Base-by-base conservation (phyloP, 2,113 vertebrate genomes). In the Chaetops frenatus region DNA sequence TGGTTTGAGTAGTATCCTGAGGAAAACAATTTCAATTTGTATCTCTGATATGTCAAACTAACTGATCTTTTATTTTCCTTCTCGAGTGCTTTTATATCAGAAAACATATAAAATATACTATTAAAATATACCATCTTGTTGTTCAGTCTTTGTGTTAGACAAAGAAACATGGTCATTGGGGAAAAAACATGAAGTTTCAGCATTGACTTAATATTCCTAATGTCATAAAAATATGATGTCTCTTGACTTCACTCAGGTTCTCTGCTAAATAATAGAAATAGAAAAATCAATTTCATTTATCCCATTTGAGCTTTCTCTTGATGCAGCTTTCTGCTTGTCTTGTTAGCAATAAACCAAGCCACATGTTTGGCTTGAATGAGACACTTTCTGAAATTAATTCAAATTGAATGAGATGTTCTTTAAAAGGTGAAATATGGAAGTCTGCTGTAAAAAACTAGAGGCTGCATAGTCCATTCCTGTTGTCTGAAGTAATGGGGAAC, bases 291-390 rank as follows among this genome's bases (percentile, higher is more conserved):
- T 80, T 50, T 31, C 2, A 11, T 47, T 25, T 57, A 1, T 65
- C 9, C 15, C 0, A 0, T 57, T 65, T 29, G 36, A 28, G 12
- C 61, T 33, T 23, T 66, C 29, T 60, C 28, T 61, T 28, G 18
- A 29, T 87, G 18, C 45, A 57, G 20, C n/a, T 51, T 76, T 15
- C 23, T 85, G 10, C 13, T 38, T 62, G 27, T 47, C 36, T 31
- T 2, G 36, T 76, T 80, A 56, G 13, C 42, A 22, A 4, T 56
- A 38, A 71, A 51, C 14, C 6, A 60, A 45, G 5, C 14, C 16
- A 22, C 7, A 1, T 42, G 12, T 47, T 50, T 57, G 27, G 24
- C 54, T 78, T 78, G 38, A 82, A 38, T 35, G 18, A 48, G 28
- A 48, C 23, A 15, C 27, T 28, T 82, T 42, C 38, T 64, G 11